These are phyloP conservation scores for Battus philenor DNA, from an alignment of 1,140 invertebrate species.

Conservation along the genomic window DNA sequence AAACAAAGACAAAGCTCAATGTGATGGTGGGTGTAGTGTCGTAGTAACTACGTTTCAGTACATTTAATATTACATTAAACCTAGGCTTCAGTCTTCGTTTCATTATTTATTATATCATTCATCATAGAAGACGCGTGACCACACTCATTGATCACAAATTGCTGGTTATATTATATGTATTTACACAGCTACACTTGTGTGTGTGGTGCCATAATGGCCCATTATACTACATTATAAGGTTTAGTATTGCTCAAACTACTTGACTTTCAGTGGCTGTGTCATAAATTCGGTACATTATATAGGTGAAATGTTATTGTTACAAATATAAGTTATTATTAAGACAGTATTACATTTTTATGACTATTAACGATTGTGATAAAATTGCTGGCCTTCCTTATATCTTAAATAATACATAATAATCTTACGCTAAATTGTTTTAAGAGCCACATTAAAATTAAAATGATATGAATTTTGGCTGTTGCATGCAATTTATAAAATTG, in stretches of 20 bases:
- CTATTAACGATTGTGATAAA: background rate
- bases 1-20: slow-evolving; percentile 27
- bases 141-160: slow-evolving; percentile 19
- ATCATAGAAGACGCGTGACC: slow-evolving; percentile 30
- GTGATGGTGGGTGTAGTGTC: slow-evolving; percentile 49
- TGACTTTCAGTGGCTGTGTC: background rate
- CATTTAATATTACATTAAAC: slow-evolving; percentile 69
- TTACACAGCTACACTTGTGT: slow-evolving; percentile 19
- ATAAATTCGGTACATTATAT: slow-evolving; percentile 20
- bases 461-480: too few relatives aligned
- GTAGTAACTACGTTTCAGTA: slow-evolving; percentile 46
- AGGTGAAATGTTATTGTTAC: background rate
- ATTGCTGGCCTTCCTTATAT: slow-evolving; percentile 9
- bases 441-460: too few relatives aligned
- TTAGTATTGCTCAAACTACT: background rate
- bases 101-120: slow-evolving; percentile 63
- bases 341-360: too few relatives aligned
- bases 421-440: too few relatives aligned
- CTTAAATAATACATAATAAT: too few relatives aligned
- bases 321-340: background rate
- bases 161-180: slow-evolving; percentile 29
- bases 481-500: too few relatives aligned
- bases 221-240: background rate
- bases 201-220: background rate
- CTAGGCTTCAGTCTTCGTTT: slow-evolving; percentile 73